Evolutionary conservation across 2,113 vertebrate species (phyloP), one percentile per base, ranked within the genome.

Genomic region (Hypanus sabinus): DNA sequence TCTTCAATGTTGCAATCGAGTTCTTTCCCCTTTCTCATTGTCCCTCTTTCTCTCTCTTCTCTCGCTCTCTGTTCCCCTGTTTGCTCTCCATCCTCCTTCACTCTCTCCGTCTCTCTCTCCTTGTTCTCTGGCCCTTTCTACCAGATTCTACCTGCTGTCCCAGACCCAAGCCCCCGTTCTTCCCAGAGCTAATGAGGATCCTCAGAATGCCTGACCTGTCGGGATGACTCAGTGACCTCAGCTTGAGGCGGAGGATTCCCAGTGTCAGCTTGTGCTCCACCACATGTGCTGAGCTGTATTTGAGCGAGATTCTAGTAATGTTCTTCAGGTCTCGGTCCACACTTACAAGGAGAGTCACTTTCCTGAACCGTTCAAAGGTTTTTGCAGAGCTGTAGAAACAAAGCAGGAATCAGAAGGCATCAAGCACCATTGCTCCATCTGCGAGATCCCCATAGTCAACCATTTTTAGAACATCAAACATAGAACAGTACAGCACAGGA

Each of bases 181-280:
- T 27, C 55, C 22, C 55, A 2, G 55, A 55, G 10, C 14, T 60
- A 5, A 27, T 8, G 57, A 30, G 11, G n/a, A 33, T 18, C 30
- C 14, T 30, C 18, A 60, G 4, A 46, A 46, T 16, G 7, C n/a
- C 96, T 96, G 94, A 99, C 98, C 98, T 98, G 38, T 97, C 96
- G 0, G 97, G 97, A 6, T 95, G 94, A 0, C 96, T 96, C 85
- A 98, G 96, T 0, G 98, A 97, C 0, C 95, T 97, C 94, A 99
- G 95, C 92, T 96, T 98, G 85, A 99, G 96, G 0, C 96, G 96
- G 71, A 99, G 95, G 71, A 99, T 97, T 77, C 97, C 95, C 94
- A 99, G 97, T 94, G 98, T 98, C 96, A 98, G 97, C n/a, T 96
- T 97, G 0, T 98, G 97, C 2, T 98, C 98, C 4, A 98, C 95